These are phyloP conservation scores for Ectemnius continuus DNA, from an alignment of 2,888 invertebrate genomes.

Conservation along the genomic window DNA sequence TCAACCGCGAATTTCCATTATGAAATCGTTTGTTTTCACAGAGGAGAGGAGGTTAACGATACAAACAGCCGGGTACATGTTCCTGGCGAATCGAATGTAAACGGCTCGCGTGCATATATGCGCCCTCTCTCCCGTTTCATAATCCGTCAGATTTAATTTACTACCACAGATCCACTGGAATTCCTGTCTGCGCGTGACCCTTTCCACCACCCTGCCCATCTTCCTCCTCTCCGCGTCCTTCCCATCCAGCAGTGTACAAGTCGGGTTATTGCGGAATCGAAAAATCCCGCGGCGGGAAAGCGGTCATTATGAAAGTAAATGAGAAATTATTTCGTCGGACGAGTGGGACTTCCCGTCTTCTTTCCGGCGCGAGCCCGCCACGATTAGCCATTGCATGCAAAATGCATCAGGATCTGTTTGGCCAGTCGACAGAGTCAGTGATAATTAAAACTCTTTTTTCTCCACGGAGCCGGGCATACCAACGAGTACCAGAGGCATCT, in stretches of 20 bases:
- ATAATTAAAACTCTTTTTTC: too few species aligned
- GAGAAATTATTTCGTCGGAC: slow-evolving; percentile 9
- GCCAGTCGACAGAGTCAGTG: too few species aligned
- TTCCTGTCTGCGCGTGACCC: too few species aligned
- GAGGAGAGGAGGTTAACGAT: slow-evolving; percentile 50
- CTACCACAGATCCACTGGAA: slow-evolving; percentile 27
- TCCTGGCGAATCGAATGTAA: slow-evolving; percentile 58
- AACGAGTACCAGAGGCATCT: too few species aligned
- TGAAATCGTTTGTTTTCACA: slow-evolving; percentile 54
- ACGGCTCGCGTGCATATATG: slow-evolving; percentile 56
- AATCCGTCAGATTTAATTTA: slow-evolving; percentile 61
- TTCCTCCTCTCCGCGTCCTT: too few species aligned
- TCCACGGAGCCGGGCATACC: too few species aligned
- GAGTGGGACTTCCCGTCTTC: slow-evolving; percentile 8
- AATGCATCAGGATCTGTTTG: too few species aligned
- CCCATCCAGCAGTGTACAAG: neutral
- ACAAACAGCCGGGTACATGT: slow-evolving; percentile 36
- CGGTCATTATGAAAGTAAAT: slow-evolving; percentile 17
- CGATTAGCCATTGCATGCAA: too few species aligned
- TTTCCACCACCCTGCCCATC: too few species aligned
- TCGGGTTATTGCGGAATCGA: neutral
- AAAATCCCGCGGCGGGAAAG: slow-evolving; percentile 19
- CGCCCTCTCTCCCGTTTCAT: slow-evolving; percentile 39
- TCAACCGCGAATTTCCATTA: slow-evolving; percentile 60
- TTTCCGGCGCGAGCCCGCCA: neutral